Conservation (phyloP, 2,797 vertebrate genomes). For the Syncerus caffer region DNA sequence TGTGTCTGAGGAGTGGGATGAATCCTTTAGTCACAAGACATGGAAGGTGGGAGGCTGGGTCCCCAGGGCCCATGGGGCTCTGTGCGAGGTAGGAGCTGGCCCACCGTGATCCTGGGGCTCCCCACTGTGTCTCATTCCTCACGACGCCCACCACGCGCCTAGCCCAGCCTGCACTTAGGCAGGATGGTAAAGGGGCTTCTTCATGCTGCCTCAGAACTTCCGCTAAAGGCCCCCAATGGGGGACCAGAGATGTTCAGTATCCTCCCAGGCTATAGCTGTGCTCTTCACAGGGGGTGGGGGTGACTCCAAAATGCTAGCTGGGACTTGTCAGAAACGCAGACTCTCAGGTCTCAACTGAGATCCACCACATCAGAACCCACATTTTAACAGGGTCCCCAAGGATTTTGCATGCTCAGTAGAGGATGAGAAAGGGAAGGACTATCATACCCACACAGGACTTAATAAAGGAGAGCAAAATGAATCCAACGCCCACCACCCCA, state of each 20-base stretch:
- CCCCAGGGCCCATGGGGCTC: not conserved
- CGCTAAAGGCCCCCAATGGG: not conserved
- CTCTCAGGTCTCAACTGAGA: not conserved
- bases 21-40: not conserved
- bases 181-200: not conserved
- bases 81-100: not conserved
- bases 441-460: not conserved
- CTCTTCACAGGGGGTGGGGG: not conserved
- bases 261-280: not conserved
- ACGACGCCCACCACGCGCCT: accelerated
- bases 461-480: not conserved
- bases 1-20: not conserved
- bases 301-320: not conserved
- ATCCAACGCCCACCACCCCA: not conserved
- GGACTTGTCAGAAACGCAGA: not conserved
- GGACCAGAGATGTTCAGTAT: too few species aligned
- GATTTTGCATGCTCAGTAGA: not conserved
- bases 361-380: not conserved
- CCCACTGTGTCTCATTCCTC: not conserved
- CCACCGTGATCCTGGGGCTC: not conserved
- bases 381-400: not conserved
- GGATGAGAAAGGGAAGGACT: not conserved
- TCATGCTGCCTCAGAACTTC: not conserved
- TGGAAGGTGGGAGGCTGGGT: not conserved
- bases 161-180: not conserved